Evolutionary conservation across 2,888 invertebrate genomes (phyloP).

Genomic region (Dorcus hopei): DNA sequence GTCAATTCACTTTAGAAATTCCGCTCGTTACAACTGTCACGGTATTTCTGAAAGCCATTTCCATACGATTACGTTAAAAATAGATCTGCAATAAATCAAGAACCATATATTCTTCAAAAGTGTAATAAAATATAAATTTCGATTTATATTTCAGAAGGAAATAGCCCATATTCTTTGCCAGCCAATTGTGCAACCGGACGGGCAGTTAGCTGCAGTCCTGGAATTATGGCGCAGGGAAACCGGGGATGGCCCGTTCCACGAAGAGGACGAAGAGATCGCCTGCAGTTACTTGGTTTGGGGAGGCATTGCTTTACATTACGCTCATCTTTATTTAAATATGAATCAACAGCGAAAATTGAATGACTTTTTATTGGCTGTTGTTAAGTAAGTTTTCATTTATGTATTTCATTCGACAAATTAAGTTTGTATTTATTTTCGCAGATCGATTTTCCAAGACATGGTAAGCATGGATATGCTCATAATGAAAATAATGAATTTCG

Average conservation of each 20-base stretch:
- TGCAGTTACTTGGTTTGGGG: conserved; percentile 67
- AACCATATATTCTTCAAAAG: too few species aligned
- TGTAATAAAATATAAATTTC: too few species aligned
- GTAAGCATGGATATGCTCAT: conserved; percentile 79
- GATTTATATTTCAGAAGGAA: conserved; percentile 38
- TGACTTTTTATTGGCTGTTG: conserved; percentile 74
- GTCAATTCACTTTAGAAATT: too few species aligned
- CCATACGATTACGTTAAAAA: too few species aligned
- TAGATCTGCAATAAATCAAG: too few species aligned
- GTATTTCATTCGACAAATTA: too few species aligned
- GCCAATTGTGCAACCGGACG: conserved; percentile 63
- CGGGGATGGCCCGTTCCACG: conserved; percentile 54
- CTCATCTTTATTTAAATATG: conserved; percentile 66
- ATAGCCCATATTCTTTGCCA: conserved; percentile 56
- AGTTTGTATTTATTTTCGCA: conserved; percentile 43
- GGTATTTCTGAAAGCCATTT: too few species aligned
- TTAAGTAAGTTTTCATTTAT: conserved; percentile 63
- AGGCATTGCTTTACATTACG: conserved; percentile 66
- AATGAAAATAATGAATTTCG: conserved; percentile 79
- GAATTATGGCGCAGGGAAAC: conserved; percentile 62
- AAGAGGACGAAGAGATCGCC: conserved; percentile 67
- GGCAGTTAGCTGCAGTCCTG: conserved; percentile 63
- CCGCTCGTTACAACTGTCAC: too few species aligned
- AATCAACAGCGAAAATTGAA: conserved; percentile 69
- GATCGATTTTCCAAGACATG: conserved; percentile 86